phyloP scores from a whole-genome alignment of 2,113 vertebrate species.

The Ammodramus savannarum region DNA sequence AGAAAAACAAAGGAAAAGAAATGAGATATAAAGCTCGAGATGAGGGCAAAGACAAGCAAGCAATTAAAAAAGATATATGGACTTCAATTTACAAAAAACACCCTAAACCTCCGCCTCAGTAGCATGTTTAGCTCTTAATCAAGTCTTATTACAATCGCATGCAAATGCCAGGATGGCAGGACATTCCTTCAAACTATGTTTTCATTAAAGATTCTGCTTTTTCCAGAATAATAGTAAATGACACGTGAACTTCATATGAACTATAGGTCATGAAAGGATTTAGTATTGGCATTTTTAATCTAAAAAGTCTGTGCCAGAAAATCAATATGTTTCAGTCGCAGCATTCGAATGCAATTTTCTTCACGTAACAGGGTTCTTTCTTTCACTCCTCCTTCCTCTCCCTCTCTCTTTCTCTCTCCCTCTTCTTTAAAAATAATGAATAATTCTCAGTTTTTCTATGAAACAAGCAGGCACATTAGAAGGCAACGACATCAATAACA shows the following conservation, averaged over 20 bases:
- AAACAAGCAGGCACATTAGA: slow-evolving; percentile 82
- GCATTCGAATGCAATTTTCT: slow-evolving; percentile 83
- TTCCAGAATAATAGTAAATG: slow-evolving; percentile 94
- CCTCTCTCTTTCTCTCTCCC: slow-evolving; percentile 30
- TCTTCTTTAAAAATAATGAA: slow-evolving; percentile 76
- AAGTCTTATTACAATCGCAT: slow-evolving; percentile 74
- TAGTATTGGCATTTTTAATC: slow-evolving; percentile 98
- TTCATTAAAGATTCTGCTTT: slow-evolving; percentile 88
- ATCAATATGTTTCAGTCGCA: slow-evolving; percentile 91
- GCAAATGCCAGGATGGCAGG: slow-evolving; percentile 72
- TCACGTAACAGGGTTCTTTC: slow-evolving; percentile 76
- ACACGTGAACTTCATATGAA: slow-evolving; percentile 97
- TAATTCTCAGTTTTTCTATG: slow-evolving; percentile 83
- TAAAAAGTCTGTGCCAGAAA: slow-evolving; percentile 90
- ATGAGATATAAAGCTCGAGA: neutral
- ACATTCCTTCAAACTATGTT: slow-evolving; percentile 82
- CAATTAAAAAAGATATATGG: slow-evolving; percentile 69
- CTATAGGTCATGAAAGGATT: slow-evolving; percentile 90
- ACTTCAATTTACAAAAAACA: slow-evolving; percentile 58
- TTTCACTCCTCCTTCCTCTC: slow-evolving; percentile 69
- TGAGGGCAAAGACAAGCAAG: slow-evolving; percentile 39
- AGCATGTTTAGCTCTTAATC: slow-evolving; percentile 59
- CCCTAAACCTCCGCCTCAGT: slow-evolving; percentile 8
- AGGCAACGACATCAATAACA: slow-evolving; percentile 85
- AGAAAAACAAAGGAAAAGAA: slow-evolving; percentile 30